Base-by-base conservation (phyloP, 1,140 invertebrate genomes). In the Aphaenogaster ashmeadi region DNA sequence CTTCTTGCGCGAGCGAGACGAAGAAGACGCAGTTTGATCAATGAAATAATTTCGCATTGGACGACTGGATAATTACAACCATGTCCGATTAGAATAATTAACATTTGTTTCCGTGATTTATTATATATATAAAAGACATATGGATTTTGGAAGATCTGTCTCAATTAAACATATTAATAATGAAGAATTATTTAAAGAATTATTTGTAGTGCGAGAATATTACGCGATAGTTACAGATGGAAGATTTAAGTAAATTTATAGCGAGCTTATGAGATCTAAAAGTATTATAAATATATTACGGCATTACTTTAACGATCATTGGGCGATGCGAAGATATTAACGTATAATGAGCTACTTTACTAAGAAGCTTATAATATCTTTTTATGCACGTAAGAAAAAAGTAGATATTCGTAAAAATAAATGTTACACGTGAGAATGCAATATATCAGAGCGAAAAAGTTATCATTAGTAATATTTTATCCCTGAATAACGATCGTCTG, bases 61-160 rank as follows among this genome's bases (percentile, higher is more conserved):
- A 58, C 21, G 50, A 56, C 2, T 15, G 18, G 15, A 81, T 8
- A 27, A n/a, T 71, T 81, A 69, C 18, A 54, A 80, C 18, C 27
- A 18, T 33, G 41, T 78, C 27, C 27, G 56, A 78, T 78, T 64
- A n/a, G 4, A 71, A 47, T n/a, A 75, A 72, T 72, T 47, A 44
- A 36, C 21, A 21, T 18, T 41, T 41, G 8, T 66, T 44, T 67
- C 21, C 3, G 21, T 13, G 33, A 67, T 67, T 67, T 50, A 69
- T 50, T 13, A 21, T 4, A n/a, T 9, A 18, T n/a, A 5, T 44
- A 13, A 27, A 44, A 67, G 7, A 21, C 2, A 21, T 4, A 15
- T 44, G 0, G 9, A 69, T 44, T 69, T 50, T 47, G 13, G 18
- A 27, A 38, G 7, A 5, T 47, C 6, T 50, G n/a, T 47, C 13